Base-by-base conservation (phyloP, 2,113 vertebrate genomes). In the Columba janthina region DNA sequence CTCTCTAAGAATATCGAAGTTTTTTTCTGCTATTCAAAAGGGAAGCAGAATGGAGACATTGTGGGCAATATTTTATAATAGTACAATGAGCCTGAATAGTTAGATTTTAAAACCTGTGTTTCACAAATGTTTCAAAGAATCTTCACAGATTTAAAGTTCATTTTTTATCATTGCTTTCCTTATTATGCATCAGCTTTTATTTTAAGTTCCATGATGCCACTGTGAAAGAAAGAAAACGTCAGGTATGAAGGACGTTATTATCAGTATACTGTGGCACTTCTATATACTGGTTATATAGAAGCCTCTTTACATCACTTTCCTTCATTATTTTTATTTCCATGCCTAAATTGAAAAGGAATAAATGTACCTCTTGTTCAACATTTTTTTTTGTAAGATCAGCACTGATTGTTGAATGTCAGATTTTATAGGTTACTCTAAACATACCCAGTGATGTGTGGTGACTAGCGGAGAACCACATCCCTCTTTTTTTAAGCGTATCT, bases 51-150 rank as follows among this genome's bases (percentile, higher is more conserved):
- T n/a, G 77, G 88, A 86, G 94, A 71, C 72, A 54, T 84, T 57
- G 57, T 84, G 72, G 73, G 72, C 82, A 92, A 90, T 84, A 72
- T 67, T 93, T 93, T 86, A 78, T 80, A 93, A 80, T 64, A 88
- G 79, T 73, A 77, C 40, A 85, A 66, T 25, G 64, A 77, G 36
- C 72, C 42, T 65, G 82, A 74, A 90, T 3, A 90, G 67, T 11
- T 38, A 62, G 75, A 67, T 85, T 93, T 90, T 21, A 81, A 88
- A 31, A 0, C 10, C 21, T 31, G 44, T 77, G 48, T 86, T 90
- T 94, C 73, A 54, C 83, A 84, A 92, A 75, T 69, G 61, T 91
- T 92, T 77, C 28, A 92, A 92, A 88, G 72, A 84, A 56, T 53
- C 61, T 69, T 87, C 12, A 19, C n/a, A 65, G 64, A 53, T 86